Evolutionary conservation across 1,140 invertebrate species (phyloP).

Genomic region (Orchesella cincta): DNA sequence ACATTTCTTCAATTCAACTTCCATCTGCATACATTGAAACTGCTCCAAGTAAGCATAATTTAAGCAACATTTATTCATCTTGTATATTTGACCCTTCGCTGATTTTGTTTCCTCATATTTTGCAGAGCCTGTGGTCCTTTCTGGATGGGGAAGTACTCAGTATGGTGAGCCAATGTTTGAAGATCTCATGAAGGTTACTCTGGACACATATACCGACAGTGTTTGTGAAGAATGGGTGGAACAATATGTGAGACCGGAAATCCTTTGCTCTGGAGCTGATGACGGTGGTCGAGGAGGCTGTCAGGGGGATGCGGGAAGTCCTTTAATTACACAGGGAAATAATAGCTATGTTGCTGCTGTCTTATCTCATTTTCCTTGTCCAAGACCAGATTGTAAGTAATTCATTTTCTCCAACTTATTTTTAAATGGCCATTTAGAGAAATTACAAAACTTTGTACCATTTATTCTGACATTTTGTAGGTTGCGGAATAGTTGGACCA

Average conservation of each 20-base stretch:
- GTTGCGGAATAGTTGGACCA: slow-evolving; percentile 30
- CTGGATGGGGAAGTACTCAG: slow-evolving; percentile 31
- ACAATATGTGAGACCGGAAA: slow-evolving; percentile 1
- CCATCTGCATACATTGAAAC: slow-evolving; percentile 28
- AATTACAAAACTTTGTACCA: not conserved
- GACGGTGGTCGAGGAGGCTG: slow-evolving; percentile 27
- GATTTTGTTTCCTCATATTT: not conserved
- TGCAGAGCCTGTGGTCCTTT: slow-evolving; percentile 31
- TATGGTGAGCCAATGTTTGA: slow-evolving; percentile 36
- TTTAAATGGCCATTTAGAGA: not conserved
- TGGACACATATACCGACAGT: slow-evolving; percentile 37
- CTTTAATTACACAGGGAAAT: not conserved
- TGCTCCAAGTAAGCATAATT: slow-evolving; percentile 3
- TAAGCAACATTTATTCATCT: not conserved
- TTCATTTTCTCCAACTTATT: not conserved
- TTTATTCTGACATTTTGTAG: not conserved
- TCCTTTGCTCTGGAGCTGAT: slow-evolving; percentile 28
- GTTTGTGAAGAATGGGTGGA: slow-evolving; percentile 2
- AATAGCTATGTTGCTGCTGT: slow-evolving; percentile 13
- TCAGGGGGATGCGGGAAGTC: slow-evolving; percentile 27
- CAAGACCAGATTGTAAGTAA: slow-evolving; percentile 11
- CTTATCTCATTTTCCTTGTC: slow-evolving; percentile 31
- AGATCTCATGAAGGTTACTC: slow-evolving; percentile 27
- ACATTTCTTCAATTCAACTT: slow-evolving; percentile 30
- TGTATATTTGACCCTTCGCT: not conserved